Evolutionary conservation across 37 sponge, comb jelly and placozoan species (phyloP).

Genomic region (Halichondria panicea): DNA sequence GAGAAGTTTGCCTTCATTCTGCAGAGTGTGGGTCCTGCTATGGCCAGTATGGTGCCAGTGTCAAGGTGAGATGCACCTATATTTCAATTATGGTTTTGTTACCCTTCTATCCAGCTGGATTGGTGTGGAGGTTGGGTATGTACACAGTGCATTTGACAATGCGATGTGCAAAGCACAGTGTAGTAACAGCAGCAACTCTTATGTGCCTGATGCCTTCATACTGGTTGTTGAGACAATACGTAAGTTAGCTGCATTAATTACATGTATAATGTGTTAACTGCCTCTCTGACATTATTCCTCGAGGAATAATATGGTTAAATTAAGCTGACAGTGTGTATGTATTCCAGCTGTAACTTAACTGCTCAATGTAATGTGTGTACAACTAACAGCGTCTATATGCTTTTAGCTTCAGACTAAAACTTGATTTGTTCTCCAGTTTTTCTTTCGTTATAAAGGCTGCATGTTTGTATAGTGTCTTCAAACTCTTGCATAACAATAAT

Average conservation of each 20-base stretch:
- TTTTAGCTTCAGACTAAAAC: too few species aligned
- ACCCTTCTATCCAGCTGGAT: constrained; percentile 38
- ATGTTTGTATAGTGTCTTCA: too few species aligned
- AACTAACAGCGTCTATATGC: too few species aligned
- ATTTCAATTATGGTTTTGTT: constrained; percentile 10
- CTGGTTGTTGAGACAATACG: constrained; percentile 26
- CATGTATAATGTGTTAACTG: too few species aligned
- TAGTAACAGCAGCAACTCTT: not conserved
- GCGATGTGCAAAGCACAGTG: not conserved
- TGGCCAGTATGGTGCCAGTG: constrained; percentile 45
- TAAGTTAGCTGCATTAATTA: constrained; percentile 27
- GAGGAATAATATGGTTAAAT: too few species aligned
- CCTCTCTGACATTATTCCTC: too few species aligned
- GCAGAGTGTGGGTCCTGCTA: constrained; percentile 33
- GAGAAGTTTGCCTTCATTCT: constrained; percentile 63
- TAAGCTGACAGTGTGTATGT: too few species aligned
- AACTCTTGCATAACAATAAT: too few species aligned
- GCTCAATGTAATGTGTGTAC: too few species aligned
- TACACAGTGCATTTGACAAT: not conserved
- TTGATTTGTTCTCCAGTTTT: too few species aligned
- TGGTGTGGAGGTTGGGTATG: constrained; percentile 45
- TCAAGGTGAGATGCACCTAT: constrained; percentile 25
- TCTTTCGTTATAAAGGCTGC: too few species aligned
- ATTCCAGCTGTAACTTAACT: too few species aligned
- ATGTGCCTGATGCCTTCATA: constrained; percentile 29